Evolutionary conservation across 1,140 invertebrate species (phyloP).

Genomic region (Hylyphantes graminicola): DNA sequence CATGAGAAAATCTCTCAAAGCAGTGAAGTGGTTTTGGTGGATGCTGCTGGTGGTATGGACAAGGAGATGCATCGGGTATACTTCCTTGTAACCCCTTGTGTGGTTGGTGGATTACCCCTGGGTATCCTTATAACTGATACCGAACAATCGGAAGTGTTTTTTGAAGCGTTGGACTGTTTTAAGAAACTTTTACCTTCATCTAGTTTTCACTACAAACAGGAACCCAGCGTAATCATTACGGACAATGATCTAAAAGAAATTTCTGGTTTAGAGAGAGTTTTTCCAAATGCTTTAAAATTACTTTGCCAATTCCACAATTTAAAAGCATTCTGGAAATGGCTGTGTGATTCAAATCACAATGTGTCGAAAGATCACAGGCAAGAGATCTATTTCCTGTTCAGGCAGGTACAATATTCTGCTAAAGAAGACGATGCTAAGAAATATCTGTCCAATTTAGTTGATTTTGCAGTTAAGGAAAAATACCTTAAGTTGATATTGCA

Average conservation of each 20-base stretch:
- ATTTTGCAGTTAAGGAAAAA: too few relatives aligned
- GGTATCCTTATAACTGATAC: neutral
- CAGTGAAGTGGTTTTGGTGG: neutral
- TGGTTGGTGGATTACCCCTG: neutral
- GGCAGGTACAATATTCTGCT: too few relatives aligned
- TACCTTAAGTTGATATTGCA: too few relatives aligned
- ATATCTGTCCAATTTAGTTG: too few relatives aligned
- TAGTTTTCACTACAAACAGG: neutral
- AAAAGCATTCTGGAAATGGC: slow-evolving; percentile 1
- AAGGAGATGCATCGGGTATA: neutral
- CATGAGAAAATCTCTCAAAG: neutral
- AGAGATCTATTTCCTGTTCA: too few relatives aligned
- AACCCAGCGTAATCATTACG: neutral
- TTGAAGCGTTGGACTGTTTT: neutral
- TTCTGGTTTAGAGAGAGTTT: neutral
- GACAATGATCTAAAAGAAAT: slow-evolving; percentile 13
- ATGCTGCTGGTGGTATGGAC: neutral
- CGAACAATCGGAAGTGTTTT: neutral
- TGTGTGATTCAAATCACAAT: slow-evolving; percentile 3
- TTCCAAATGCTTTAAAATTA: neutral
- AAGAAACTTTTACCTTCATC: neutral
- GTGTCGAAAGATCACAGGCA: neutral
- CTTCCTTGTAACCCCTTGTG: slow-evolving; percentile 2
- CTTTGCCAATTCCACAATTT: neutral
- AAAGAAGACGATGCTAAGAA: too few relatives aligned